phyloP scores from a whole-genome alignment of 1,140 invertebrate genomes.

The Rhyacophila brunnea region DNA sequence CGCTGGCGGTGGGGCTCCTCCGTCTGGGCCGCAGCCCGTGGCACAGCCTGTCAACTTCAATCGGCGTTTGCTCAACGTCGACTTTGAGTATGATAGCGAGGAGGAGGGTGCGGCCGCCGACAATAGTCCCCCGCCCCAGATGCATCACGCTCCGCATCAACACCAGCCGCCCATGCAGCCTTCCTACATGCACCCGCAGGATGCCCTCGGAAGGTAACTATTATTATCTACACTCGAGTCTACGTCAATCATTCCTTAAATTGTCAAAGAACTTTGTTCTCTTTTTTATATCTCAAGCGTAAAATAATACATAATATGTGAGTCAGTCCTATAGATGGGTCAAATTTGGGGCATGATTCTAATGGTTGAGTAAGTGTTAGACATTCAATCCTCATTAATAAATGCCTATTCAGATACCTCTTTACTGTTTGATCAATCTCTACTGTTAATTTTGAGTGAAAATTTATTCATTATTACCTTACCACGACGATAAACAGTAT shows the following conservation, averaged over 20 bases:
- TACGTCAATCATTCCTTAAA: neutral
- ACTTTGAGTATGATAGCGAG: slow-evolving; percentile 54
- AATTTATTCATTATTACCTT: too few species aligned
- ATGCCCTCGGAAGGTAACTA: slow-evolving; percentile 46
- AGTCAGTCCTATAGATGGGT: too few species aligned
- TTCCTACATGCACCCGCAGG: slow-evolving; percentile 38
- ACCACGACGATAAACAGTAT: too few species aligned
- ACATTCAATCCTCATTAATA: too few species aligned
- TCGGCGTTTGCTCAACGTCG: slow-evolving; percentile 46
- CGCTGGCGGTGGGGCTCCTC: neutral
- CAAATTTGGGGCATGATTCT: too few species aligned
- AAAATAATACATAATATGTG: neutral
- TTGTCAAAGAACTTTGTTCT: neutral
- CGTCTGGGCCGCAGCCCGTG: neutral
- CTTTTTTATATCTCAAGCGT: too few species aligned
- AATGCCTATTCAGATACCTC: too few species aligned
- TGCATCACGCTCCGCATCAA: slow-evolving; percentile 14
- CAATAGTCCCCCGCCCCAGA: slow-evolving; percentile 3
- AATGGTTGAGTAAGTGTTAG: too few species aligned
- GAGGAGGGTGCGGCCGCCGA: slow-evolving; percentile 39
- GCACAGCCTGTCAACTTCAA: slow-evolving; percentile 40
- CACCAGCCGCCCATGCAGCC: slow-evolving; percentile 1
- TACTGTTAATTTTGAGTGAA: too few species aligned
- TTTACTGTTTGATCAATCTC: too few species aligned
- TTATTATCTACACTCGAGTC: neutral